Evolutionary conservation across 2,888 invertebrate genomes (phyloP), one percentile per base, ranked within the genome.

Genomic region (Sarcophaga subvicina): DNA sequence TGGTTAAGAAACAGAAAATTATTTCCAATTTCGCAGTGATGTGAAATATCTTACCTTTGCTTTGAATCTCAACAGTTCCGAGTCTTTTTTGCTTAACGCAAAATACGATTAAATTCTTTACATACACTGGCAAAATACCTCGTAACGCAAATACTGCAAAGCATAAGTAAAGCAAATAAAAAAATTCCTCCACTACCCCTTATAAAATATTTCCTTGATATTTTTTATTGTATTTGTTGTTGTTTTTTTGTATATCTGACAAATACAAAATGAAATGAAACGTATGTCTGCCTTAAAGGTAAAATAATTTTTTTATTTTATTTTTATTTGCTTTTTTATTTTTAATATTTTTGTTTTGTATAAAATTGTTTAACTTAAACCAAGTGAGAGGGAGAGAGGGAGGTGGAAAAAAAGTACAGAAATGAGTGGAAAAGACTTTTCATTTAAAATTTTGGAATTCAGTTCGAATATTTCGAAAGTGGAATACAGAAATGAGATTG

Each of bases 251-350:
- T 67, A 77, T 59, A 69, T 73, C 63, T 63, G 69, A 60, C 66
- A 84, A 80, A 80, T 80, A 27, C 64, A 87, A 81, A 79, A 79
- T 88, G 89, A 89, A 88, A 86, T 77, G 85, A 86, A 89, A 86
- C 86, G 88, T 88, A 85, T 81, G 88, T 89, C 89, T 89, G 91
- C 90, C 90, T 90, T 88, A 87, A 90, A 91, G 92, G 90, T 90
- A 91, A 88, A 90, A 90, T 89, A 91, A 91, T 89, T 88, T 90
- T 59, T 66, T 49, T 47, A 47, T 66, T 72, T 80, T 54, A 59
- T 62, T 70, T 54, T 66, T 62, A 45, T 49, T 27, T 27, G 6
- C 11, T 63, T 76, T 75, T 12, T 45, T 64, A 67, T 77, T 72
- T 70, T 71, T 60, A 45, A 64, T 54, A 22, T 45, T 54, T 37